phyloP scores from a whole-genome alignment of 1,140 invertebrate species.

The Drosophila mojavensis region DNA sequence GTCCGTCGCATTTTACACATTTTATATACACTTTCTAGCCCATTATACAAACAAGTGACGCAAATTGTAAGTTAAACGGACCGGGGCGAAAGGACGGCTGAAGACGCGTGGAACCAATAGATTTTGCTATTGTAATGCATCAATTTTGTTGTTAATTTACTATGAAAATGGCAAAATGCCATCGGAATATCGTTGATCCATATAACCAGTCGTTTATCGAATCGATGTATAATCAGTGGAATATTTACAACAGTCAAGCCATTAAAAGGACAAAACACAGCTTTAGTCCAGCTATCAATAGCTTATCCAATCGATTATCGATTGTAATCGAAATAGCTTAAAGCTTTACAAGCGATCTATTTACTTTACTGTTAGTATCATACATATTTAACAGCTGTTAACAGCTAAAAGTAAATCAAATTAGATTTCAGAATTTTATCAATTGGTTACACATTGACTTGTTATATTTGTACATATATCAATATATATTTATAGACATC shows the following conservation, averaged over 20 bases:
- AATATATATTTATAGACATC: conserved; percentile 17
- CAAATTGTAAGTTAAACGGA: conserved; percentile 31
- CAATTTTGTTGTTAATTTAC: neutral
- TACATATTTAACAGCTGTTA: conserved; percentile 8
- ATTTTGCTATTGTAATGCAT: neutral
- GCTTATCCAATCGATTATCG: too few species aligned
- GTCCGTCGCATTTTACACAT: neutral
- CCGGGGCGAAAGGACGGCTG: neutral
- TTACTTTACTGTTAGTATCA: neutral
- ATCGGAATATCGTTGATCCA: neutral
- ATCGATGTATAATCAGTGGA: neutral
- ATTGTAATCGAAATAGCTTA: too few species aligned
- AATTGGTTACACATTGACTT: conserved; percentile 1
- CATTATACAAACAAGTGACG: conserved; percentile 67
- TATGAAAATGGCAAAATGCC: too few species aligned
- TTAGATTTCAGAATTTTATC: conserved; percentile 19
- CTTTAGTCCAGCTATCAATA: too few species aligned
- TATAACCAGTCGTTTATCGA: neutral
- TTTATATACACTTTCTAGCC: conserved; percentile 18
- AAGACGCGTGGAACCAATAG: conserved; percentile 9
- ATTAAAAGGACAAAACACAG: neutral
- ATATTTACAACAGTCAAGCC: neutral
- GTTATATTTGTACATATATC: neutral
- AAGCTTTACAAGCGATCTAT: neutral
- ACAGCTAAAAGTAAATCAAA: conserved; percentile 1